Conservation (phyloP, 2,888 invertebrate species). For the Epistrophe eligans region DNA sequence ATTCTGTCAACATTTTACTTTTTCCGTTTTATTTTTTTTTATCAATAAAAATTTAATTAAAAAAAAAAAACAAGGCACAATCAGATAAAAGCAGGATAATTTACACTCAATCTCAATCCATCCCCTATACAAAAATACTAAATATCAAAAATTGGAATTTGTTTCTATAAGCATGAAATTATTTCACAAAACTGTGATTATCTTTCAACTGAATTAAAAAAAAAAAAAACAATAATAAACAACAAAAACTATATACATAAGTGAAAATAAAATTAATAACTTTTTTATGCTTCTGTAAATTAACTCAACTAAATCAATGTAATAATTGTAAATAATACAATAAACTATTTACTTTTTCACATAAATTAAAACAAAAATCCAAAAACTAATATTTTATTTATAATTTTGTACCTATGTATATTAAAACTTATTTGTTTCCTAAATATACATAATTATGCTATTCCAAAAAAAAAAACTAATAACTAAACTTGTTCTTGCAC, state of each 20-base stretch:
- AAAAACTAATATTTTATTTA: conserved; percentile 17
- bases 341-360: conserved; percentile 20
- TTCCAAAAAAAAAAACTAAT: background rate
- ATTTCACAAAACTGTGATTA: conserved; percentile 71
- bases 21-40: conserved; percentile 7
- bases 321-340: conserved; percentile 1
- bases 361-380: conserved; percentile 3
- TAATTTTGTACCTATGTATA: conserved; percentile 10
- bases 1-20: conserved; percentile 41
- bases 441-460: background rate
- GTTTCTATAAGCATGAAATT: conserved; percentile 54
- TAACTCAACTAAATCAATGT: conserved; percentile 1
- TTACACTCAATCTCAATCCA: conserved; percentile 37
- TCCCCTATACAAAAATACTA: conserved; percentile 46
- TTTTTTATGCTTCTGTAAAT: conserved; percentile 47
- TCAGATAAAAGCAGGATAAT: conserved; percentile 58
- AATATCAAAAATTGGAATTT: conserved; percentile 24
- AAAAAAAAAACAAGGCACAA: conserved; percentile 50
- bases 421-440: background rate
- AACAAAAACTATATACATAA: conserved; percentile 7
- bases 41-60: background rate
- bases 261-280: conserved; percentile 21
- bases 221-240: background rate
- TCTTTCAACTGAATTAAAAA: conserved; percentile 45
- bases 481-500: background rate